A percentile compares a stretch with the other conserved stretches of the same genome.
Conservation (phyloP, 1,140 invertebrate species). For the Cotesia chilonis region DNA sequence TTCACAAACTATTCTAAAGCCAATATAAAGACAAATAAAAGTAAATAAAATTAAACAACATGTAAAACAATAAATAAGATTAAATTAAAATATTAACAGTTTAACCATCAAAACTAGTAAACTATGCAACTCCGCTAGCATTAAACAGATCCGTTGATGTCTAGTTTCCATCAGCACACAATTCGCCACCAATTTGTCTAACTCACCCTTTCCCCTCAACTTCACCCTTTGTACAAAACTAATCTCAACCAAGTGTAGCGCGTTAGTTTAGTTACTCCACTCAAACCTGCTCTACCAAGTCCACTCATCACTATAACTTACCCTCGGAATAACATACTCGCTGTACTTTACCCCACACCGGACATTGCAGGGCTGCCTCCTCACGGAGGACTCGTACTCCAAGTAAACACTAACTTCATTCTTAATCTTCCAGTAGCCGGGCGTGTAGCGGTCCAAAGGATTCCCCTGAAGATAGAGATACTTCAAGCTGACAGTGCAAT, state of each 20-base stretch:
- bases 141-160: not conserved
- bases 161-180: conserved; percentile 15
- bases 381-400: conserved; percentile 40
- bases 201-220: not conserved
- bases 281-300: conserved; percentile 14
- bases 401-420: conserved; percentile 47
- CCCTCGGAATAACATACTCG: conserved; percentile 12
- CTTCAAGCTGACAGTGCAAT: conserved; percentile 38
- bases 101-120: not conserved
- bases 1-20: no score
- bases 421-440: conserved; percentile 41
- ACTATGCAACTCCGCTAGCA: not conserved
- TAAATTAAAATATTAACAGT: no score
- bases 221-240: not conserved
- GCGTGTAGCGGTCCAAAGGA: conserved; percentile 42
- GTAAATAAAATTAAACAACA: no score
- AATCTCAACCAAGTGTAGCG: not conserved
- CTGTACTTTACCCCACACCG: conserved; percentile 35
- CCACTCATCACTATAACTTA: conserved; percentile 23
- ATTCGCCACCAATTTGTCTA: conserved; percentile 16
- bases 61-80: no score
- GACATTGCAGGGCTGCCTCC: conserved; percentile 44
- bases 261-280: not conserved
- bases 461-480: conserved; percentile 50
- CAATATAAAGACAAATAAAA: no score